Percentiles rank a stretch among this genome's conserved stretches.
These are phyloP conservation scores for Ctenopoma multispine DNA, from an alignment of 2,797 vertebrate species.

Conservation along the genomic window DNA sequence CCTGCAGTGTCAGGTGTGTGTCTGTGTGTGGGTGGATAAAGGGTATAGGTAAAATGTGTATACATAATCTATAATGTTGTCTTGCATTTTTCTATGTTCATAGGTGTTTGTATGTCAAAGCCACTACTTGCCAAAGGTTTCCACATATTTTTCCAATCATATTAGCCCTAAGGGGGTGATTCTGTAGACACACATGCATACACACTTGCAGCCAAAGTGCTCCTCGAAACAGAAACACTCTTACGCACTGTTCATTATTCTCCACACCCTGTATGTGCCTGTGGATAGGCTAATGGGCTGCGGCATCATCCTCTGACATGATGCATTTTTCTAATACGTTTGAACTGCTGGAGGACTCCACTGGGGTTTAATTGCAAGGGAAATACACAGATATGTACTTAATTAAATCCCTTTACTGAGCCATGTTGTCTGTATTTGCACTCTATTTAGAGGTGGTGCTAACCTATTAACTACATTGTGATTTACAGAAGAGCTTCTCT, in stretches of 20 bases:
- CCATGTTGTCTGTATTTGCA: slow-evolving; percentile 65
- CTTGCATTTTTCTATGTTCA: slow-evolving; percentile 11
- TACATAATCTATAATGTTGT: not conserved
- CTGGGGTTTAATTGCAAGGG: slow-evolving; percentile 78
- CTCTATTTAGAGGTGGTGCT: slow-evolving; percentile 63
- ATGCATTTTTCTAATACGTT: slow-evolving; percentile 77
- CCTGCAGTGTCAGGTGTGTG: slow-evolving; percentile 30
- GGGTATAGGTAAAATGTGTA: not conserved
- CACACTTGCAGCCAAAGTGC: slow-evolving; percentile 15
- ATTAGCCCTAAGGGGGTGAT: not conserved
- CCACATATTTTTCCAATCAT: not conserved
- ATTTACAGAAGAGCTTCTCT: slow-evolving; percentile 57
- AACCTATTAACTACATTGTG: slow-evolving; percentile 41
- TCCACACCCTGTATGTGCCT: slow-evolving; percentile 51
- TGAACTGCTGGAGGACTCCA: slow-evolving; percentile 76
- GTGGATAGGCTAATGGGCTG: slow-evolving; percentile 77
- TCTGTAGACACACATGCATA: not conserved
- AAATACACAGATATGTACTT: slow-evolving; percentile 74
- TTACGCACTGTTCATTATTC: slow-evolving; percentile 48
- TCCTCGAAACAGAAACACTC: slow-evolving; percentile 27
- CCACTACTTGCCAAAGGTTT: not conserved
- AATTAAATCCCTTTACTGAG: slow-evolving; percentile 72
- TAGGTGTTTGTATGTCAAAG: not conserved
- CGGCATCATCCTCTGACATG: slow-evolving; percentile 71
- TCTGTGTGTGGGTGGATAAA: slow-evolving; percentile 29